Evolutionary conservation across 1,140 invertebrate species (phyloP), one percentile per base, ranked within the genome.

Genomic region (Ceratoteleas bidentatus): DNA sequence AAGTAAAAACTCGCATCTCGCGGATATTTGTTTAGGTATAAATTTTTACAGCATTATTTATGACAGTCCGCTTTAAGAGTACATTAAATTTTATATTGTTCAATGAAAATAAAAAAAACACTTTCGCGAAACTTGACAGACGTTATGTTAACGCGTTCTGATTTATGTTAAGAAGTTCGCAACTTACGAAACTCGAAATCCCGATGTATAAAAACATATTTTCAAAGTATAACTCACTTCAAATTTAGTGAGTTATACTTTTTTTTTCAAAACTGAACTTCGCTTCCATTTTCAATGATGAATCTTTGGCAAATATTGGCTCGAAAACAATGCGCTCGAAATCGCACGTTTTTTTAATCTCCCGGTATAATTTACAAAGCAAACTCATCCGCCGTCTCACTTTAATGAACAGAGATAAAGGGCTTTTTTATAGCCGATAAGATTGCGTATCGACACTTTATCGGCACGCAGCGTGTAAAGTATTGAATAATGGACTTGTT

Each of bases 401-500:
- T 32, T 61, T 49, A 61, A 61, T 36, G 34, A 49, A 60, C 11
- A 61, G 49, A 49, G 43, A 61, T 36, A 34, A 49, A 24, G 3
- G 43, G 10, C 13, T 15, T 34, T 49, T 61, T 62, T 62, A 50
- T 34, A 6, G 9, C 7, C 15, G 60, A 62, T 62, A 62, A 62
- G 60, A 62, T 62, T 50, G 9, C 36, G 6, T 61, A 61, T 62
- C 47, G 36, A 36, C 15, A 50, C 45, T 6, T 52, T 52, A 38
- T 62, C 60, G 50, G 11, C 45, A 9, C 6, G 7, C 11, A 45
- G n/a, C 45, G n/a, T 52, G 47, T 62, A 62, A 50, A 62, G 50
- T 50, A 62, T 50, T 52, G 49, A 64, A 64, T 64, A 64, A 64
- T 65, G 16, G 40, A 65, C 34, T 53, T 53, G 36, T 62, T 50